Conservation (phyloP, 2,797 vertebrate genomes). For the Melanogrammus aeglefinus region DNA sequence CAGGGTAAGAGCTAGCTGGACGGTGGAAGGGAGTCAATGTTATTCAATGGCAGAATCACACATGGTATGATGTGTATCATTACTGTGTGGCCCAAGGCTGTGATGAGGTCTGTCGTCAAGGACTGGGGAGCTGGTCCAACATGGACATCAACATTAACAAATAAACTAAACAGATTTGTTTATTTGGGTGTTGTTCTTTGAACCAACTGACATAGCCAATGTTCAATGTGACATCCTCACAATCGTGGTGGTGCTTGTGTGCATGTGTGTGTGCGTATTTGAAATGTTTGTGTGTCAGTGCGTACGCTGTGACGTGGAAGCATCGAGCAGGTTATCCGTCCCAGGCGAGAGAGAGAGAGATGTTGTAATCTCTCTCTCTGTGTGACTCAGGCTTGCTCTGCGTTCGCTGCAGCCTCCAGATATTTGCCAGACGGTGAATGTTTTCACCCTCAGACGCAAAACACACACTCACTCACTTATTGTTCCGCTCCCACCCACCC, state of each 20-base stretch:
- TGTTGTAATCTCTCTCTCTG: constrained; percentile 3
- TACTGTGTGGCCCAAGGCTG: too few species aligned
- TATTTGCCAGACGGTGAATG: constrained; percentile 11
- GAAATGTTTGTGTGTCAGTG: background rate
- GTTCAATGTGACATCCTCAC: background rate
- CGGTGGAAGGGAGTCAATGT: background rate
- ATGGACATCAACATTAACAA: too few species aligned
- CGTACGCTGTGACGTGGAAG: background rate
- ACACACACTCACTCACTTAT: constrained; percentile 4
- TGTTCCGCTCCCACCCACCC: constrained; percentile 3
- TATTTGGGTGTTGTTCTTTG: too few species aligned
- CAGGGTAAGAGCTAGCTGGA: constrained; percentile 72
- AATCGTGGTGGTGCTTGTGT: background rate
- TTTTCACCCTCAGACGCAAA: constrained; percentile 11
- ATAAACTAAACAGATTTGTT: too few species aligned
- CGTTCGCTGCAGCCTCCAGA: constrained; percentile 15
- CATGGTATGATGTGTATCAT: too few species aligned
- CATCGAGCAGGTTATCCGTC: background rate
- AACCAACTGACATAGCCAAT: background rate
- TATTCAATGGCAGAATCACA: background rate
- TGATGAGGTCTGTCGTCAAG: too few species aligned
- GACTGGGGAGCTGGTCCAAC: too few species aligned
- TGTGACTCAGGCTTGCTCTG: constrained; percentile 22
- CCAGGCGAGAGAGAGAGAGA: background rate
- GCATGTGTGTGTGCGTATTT: background rate